Percentiles rank a stretch among this genome's conserved stretches.
These are phyloP conservation scores for Dendrocopos noguchii DNA, from an alignment of 2,113 vertebrate species.

Conservation along the genomic window DNA sequence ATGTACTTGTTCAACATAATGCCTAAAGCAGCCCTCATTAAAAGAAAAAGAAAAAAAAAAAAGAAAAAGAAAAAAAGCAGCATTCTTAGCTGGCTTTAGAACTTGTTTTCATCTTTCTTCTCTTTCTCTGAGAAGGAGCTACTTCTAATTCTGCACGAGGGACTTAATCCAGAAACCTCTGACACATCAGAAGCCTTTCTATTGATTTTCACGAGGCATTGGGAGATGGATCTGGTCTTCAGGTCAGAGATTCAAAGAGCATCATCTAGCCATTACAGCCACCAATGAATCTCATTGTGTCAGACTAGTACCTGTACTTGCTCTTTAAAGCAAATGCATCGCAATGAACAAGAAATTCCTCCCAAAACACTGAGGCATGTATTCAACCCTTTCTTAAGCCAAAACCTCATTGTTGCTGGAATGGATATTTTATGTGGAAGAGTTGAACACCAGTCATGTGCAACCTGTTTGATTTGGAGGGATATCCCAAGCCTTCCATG, in stretches of 20 bases:
- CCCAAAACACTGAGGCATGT: not conserved
- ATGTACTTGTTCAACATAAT: constrained; percentile 27
- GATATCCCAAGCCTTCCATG: not conserved
- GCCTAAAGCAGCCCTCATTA: constrained; percentile 1
- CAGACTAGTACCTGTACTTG: not conserved
- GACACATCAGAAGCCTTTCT: not conserved
- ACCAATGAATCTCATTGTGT: not conserved
- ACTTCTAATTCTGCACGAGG: not conserved
- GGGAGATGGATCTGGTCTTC: not conserved
- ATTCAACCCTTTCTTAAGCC: not conserved
- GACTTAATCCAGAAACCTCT: not conserved
- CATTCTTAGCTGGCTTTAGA: not conserved
- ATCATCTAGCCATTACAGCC: not conserved
- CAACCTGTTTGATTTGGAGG: not conserved
- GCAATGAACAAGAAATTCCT: not conserved
- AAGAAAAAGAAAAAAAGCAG: not conserved
- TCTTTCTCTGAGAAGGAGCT: not conserved
- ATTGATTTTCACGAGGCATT: fast-evolving
- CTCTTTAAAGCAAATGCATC: not conserved
- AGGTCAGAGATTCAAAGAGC: not conserved
- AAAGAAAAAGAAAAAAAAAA: not conserved
- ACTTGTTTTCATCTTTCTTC: not conserved
- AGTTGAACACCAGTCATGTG: fast-evolving
- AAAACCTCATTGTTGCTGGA: not conserved
- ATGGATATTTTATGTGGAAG: not conserved